Evolutionary conservation across 2,113 vertebrate species (phyloP), one percentile per base, ranked within the genome.

Genomic region (Tyto alba): DNA sequence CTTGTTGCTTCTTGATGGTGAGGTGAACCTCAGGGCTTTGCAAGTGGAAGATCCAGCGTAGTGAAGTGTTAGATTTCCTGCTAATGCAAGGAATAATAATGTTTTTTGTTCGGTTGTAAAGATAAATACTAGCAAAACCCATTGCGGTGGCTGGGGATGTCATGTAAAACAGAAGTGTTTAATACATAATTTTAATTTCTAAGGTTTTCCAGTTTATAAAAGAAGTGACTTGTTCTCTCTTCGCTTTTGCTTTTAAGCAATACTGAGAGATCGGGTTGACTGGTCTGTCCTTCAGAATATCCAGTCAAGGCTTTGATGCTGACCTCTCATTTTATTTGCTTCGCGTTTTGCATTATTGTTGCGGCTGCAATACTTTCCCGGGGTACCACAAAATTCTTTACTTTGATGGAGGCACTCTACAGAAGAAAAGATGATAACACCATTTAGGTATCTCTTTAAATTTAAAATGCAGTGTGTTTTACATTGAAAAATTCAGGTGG

Each of bases 391-490:
- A 16, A 82, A 36, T 19, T 13, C 47, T 40, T 50, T 7, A 2
- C 53, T 71, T 69, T 30, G 21, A 2, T 0, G 1, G 45, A 17
- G 16, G n/a, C 30, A 0, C 23, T 59, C n/a, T 5, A 1, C 5
- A 16, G 66, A 52, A 63, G 38, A 34, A 56, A 55, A 67, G 13
- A 36, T n/a, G 6, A 1, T 22, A 3, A 11, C 16, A 16, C 19
- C 12, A 1, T 27, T 71, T 30, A 9, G 43, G 11, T 30, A 26
- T 30, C 48, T 32, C 20, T n/a, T 38, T 7, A 18, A 2, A 4
- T 53, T 69, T 7, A 6, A 55, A 77, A 66, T 4, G 5, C 2
- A 1, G 11, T 23, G 7, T 4, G 5, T 79, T 78, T 79, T 47
- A 27, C 69, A 5, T 15, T 10, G 26, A 32, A 53, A 68, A 85